Evolutionary conservation across 1,140 invertebrate genomes (phyloP).

Genomic region (Lepidostoma basale): DNA sequence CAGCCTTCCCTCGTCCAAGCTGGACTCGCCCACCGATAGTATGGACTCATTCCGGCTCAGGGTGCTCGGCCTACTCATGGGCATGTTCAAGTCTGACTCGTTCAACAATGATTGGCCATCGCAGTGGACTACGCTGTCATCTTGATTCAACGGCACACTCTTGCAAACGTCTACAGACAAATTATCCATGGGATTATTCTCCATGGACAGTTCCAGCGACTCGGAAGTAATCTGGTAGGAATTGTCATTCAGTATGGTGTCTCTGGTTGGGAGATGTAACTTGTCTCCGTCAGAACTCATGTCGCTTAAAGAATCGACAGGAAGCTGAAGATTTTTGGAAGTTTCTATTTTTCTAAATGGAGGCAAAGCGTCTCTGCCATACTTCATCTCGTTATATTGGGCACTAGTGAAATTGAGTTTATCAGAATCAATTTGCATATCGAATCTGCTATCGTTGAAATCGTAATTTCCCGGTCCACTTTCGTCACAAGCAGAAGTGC

Average conservation of each 20-base stretch:
- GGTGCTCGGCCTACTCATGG: constrained; percentile 33
- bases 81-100: constrained; percentile 31
- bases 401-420: constrained; percentile 39
- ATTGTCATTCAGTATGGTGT: constrained; percentile 24
- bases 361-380: constrained; percentile 38
- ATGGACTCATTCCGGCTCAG: constrained; percentile 35
- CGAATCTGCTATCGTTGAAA: constrained; percentile 36
- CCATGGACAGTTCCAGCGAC: constrained; percentile 36
- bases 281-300: constrained; percentile 39
- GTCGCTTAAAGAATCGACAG: constrained; percentile 30
- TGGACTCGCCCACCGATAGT: constrained; percentile 40
- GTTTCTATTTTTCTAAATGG: constrained; percentile 43
- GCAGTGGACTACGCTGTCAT: constrained; percentile 29
- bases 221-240: constrained; percentile 39
- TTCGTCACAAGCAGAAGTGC: constrained; percentile 10
- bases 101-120: constrained; percentile 20
- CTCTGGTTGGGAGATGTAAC: constrained; percentile 27
- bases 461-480: constrained; percentile 30
- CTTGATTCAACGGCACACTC: constrained; percentile 16
- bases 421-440: constrained; percentile 41
- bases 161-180: neutral
- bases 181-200: constrained; percentile 13
- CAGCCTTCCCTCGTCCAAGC: constrained; percentile 38
- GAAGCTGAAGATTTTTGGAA: constrained; percentile 35
- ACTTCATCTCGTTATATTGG: constrained; percentile 39